phyloP scores from a whole-genome alignment of 2,113 vertebrate genomes.

The Serilophus lunatus region DNA sequence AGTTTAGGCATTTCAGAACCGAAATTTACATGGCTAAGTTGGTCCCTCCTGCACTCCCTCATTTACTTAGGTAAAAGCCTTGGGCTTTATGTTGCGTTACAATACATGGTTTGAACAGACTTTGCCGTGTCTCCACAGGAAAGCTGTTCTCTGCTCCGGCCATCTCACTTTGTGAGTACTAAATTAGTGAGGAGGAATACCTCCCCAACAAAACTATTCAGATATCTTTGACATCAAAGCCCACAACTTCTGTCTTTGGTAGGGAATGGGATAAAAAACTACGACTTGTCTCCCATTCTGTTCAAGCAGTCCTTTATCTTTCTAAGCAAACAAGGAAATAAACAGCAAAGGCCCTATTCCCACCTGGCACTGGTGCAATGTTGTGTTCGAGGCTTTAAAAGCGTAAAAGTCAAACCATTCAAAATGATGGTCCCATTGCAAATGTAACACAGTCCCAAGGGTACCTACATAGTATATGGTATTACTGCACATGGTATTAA shows the following conservation, averaged over 20 bases:
- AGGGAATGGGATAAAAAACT: not conserved
- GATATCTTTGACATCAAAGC: not conserved
- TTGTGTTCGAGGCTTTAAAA: constrained; percentile 35
- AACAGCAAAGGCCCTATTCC: constrained; percentile 27
- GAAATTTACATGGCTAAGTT: not conserved
- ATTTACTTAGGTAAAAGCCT: not conserved
- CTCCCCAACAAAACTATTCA: not conserved
- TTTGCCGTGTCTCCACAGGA: not conserved
- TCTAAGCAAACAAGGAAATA: constrained; percentile 14
- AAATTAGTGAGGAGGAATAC: not conserved
- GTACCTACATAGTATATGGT: not conserved
- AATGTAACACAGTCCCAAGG: constrained; percentile 25
- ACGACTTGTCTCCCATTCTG: not conserved
- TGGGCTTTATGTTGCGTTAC: not conserved
- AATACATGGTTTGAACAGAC: not conserved
- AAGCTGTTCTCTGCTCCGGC: not conserved
- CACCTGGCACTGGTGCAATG: not conserved
- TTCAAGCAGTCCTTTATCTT: not conserved
- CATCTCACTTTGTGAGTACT: not conserved
- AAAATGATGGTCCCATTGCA: constrained; percentile 44
- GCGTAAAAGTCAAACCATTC: constrained; percentile 50
- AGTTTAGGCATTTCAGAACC: constrained; percentile 5
- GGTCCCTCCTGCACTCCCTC: not conserved
- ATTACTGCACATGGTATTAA: constrained; percentile 51
- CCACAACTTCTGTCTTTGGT: not conserved